Evolutionary conservation across 2,888 invertebrate species (phyloP), one percentile per base, ranked within the genome.

Genomic region (Heterodera filipjevi): DNA sequence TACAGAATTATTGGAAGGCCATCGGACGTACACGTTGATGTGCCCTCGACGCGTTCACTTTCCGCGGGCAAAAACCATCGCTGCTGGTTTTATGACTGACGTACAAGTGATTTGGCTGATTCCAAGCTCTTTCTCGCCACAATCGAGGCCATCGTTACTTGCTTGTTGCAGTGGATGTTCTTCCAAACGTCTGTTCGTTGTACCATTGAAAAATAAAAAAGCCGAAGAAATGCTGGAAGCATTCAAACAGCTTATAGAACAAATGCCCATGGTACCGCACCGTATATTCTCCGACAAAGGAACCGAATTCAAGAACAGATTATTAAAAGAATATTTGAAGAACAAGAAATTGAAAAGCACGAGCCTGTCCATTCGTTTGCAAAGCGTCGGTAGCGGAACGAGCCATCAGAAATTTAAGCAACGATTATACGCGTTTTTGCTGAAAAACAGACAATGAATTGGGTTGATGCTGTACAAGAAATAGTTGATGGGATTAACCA

Each of bases 91-190:
- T 32, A 71, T 71, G 71, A 71, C 71, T 16, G 71, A 71, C 16
- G 71, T 71, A 2, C 71, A 71, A 14, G 71, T 71, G 14, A 71
- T 30, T 35, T 71, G 33, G 71, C 71, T 16, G 71, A 71, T 33
- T 71, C 16, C 71, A 71, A 71, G 30, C 22, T 0, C 32, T 75
- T 16, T 19, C 75, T 19, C 44, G 66, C 30, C 73, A 75, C n/a
- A 75, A 75, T 33, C 32, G 32, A 72, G 75, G 75, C 30, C 44
- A 75, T 33, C 33, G 73, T 8, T 75, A 59, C 35, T 30, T 75
- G 53, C 73, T 75, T 8, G 33, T 75, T 19, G 75, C 46, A 19
- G 33, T 75, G 6, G 75, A 75, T 75, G 75, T 75, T 5, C 66
- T 75, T 59, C 59, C 6, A 75, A 75, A 75, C 22, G 33, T 16